Conservation (phyloP, 2,888 invertebrate genomes). For the Xylota sylvarum region DNA sequence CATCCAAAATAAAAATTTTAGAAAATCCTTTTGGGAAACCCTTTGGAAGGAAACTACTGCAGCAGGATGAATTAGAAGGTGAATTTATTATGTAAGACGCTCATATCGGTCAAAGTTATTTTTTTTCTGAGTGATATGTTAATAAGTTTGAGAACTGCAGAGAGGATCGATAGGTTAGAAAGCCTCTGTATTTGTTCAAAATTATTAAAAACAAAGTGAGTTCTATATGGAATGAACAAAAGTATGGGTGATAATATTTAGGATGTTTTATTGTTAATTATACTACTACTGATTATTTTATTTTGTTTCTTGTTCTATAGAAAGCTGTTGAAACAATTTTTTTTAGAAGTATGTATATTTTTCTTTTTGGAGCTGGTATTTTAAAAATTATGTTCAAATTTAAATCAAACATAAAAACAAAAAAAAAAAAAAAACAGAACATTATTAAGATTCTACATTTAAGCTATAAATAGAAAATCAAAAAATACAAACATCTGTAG, state of each 20-base stretch:
- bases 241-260: conserved; percentile 71
- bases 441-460: conserved; percentile 42
- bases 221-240: conserved; percentile 48
- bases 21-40: conserved; percentile 7
- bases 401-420: conserved; percentile 7
- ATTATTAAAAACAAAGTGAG: conserved; percentile 31
- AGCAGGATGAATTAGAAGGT: conserved; percentile 40
- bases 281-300: conserved; percentile 45
- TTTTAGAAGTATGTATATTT: conserved; percentile 23
- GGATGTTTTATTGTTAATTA: conserved; percentile 57
- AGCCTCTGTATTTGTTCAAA: not conserved
- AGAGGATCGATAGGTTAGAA: not conserved
- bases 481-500: conserved; percentile 22
- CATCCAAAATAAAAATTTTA: conserved; percentile 25
- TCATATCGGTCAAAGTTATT: conserved; percentile 79
- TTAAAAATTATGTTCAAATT: conserved; percentile 26
- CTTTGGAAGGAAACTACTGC: conserved; percentile 35
- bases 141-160: conserved; percentile 34
- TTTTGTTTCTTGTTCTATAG: conserved; percentile 12
- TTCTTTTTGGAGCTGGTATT: conserved; percentile 21
- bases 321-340: not conserved
- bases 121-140: conserved; percentile 54
- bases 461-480: conserved; percentile 13
- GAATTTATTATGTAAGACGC: conserved; percentile 66
- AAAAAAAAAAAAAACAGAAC: not conserved